A percentile compares a stretch with the other conserved stretches of the same genome.
These are phyloP conservation scores for Salpingus planirostris DNA, from an alignment of 2,888 invertebrate genomes.

Conservation along the genomic window DNA sequence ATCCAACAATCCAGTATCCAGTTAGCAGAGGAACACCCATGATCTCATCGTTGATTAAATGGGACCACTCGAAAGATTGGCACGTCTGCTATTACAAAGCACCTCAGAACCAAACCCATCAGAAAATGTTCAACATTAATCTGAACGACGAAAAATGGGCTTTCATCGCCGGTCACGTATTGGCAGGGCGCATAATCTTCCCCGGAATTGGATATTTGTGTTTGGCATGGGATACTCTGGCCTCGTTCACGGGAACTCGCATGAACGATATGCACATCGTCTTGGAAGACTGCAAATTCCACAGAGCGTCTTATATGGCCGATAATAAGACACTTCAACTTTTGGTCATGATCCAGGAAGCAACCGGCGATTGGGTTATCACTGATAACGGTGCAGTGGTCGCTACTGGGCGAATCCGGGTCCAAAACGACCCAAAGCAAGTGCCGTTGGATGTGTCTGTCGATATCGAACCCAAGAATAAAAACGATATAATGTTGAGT, in stretches of 20 bases:
- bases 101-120: too few species aligned
- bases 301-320: slow-evolving; percentile 38
- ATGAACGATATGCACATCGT: slow-evolving; percentile 44
- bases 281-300: slow-evolving; percentile 52
- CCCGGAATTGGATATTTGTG: slow-evolving; percentile 55
- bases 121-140: too few species aligned
- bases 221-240: slow-evolving; percentile 48
- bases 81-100: too few species aligned
- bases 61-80: too few species aligned
- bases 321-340: slow-evolving; percentile 36
- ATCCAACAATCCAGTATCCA: too few species aligned
- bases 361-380: slow-evolving; percentile 30
- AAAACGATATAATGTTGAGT: slow-evolving; percentile 42
- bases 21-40: too few species aligned
- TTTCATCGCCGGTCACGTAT: too few species aligned
- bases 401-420: slow-evolving; percentile 6
- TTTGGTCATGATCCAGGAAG: slow-evolving; percentile 22
- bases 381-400: slow-evolving; percentile 12
- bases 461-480: not conserved
- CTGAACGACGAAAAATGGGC: too few species aligned
- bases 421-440: not conserved
- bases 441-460: too few species aligned
- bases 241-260: slow-evolving; percentile 35
- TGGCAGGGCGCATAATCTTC: slow-evolving; percentile 35
- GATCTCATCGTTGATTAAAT: too few species aligned